A percentile compares a stretch with the other conserved stretches of the same genome.
Evolutionary conservation across 2,113 vertebrate genomes (phyloP).

Genomic region (Xenopus borealis): DNA sequence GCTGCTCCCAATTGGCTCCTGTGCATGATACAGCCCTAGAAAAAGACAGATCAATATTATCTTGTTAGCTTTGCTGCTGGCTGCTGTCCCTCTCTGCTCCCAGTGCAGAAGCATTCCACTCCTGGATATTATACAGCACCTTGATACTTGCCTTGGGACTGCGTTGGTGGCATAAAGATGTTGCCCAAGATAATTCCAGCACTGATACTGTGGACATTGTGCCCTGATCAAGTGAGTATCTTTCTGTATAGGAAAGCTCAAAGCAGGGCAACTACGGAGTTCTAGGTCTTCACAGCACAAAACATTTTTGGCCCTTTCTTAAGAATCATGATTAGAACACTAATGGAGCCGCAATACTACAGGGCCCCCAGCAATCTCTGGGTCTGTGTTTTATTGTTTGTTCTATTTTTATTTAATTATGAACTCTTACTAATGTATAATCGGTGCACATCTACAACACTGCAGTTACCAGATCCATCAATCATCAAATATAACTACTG

Average conservation of each 20-base stretch:
- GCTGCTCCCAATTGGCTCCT: constrained; percentile 37
- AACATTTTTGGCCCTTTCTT: no score
- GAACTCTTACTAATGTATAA: no score
- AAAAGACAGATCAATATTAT: constrained; percentile 34
- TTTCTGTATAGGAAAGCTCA: background rate
- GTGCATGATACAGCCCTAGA: constrained; percentile 18
- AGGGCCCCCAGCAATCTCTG: no score
- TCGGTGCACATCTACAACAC: no score
- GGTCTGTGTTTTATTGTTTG: no score
- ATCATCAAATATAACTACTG: no score
- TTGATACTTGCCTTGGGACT: background rate
- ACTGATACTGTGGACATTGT: constrained; percentile 12
- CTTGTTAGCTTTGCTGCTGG: background rate
- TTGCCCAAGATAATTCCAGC: constrained; percentile 2
- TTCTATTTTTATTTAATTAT: no score
- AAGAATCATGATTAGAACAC: no score
- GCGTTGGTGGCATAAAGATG: constrained; percentile 18
- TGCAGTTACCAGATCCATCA: no score
- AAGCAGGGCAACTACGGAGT: no score
- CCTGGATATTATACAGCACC: background rate
- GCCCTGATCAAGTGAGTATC: constrained; percentile 16
- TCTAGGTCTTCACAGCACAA: no score
- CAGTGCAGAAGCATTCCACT: background rate
- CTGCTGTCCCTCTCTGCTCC: background rate
- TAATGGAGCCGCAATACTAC: no score